Evolutionary conservation across 2,888 invertebrate species (phyloP).

Genomic region (Cyrtodaria siliqua): DNA sequence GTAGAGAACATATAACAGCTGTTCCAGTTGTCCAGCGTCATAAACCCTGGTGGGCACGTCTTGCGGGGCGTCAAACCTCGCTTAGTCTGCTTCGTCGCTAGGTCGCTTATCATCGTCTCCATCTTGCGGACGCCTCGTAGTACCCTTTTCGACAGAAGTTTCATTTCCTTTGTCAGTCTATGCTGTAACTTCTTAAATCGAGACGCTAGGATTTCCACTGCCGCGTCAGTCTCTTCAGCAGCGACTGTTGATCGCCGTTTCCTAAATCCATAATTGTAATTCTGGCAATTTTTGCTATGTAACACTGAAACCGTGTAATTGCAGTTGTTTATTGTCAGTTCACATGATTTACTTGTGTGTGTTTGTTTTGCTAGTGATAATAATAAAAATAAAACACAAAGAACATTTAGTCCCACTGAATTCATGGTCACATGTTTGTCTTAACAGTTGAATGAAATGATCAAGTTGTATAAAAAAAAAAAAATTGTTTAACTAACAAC

Average conservation of each 20-base stretch:
- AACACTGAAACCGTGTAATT: conserved; percentile 37
- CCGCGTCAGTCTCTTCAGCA: too few species aligned
- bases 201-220: too few species aligned
- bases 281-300: conserved; percentile 35
- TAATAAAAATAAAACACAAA: too few species aligned
- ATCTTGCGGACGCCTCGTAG: conserved; percentile 74
- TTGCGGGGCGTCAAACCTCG: neutral
- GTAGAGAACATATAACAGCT: conserved; percentile 79
- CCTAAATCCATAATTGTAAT: neutral
- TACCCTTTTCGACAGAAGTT: conserved; percentile 63
- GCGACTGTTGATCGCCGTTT: too few species aligned
- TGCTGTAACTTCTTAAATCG: conserved; percentile 53
- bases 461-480: too few species aligned
- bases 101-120: conserved; percentile 56
- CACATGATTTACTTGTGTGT: conserved; percentile 28
- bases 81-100: conserved; percentile 19
- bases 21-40: conserved; percentile 72
- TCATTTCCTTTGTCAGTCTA: conserved; percentile 67
- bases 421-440: too few species aligned
- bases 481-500: too few species aligned
- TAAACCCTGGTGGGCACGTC: conserved; percentile 77
- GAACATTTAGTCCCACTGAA: too few species aligned
- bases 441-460: too few species aligned
- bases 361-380: too few species aligned
- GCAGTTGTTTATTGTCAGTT: conserved; percentile 41